Percentiles rank a stretch among this genome's conserved stretches.
These are phyloP conservation scores for Microcebus ravelobensis DNA, from an alignment of 2,113 vertebrate genomes.

Conservation along the genomic window DNA sequence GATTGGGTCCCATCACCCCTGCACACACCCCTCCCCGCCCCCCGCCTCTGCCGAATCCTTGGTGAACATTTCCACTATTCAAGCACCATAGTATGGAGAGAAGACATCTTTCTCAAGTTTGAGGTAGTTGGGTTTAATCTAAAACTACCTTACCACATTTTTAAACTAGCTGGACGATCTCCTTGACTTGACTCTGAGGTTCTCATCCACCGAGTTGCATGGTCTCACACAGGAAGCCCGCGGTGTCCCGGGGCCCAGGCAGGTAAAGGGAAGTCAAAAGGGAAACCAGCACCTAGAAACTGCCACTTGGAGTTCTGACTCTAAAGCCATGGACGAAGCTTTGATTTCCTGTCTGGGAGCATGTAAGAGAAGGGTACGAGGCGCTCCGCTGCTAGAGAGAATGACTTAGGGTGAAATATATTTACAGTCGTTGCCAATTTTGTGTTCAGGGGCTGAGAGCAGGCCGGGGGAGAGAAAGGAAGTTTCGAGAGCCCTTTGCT, in stretches of 20 bases:
- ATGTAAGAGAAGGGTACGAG: not conserved
- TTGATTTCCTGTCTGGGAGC: conserved; percentile 39
- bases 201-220: not conserved
- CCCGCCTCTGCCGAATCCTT: rapidly evolving
- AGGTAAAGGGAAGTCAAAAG: not conserved
- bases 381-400: not conserved
- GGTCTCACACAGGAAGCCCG: not conserved
- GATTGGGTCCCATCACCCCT: too few species aligned
- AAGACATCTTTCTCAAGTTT: conserved; percentile 29
- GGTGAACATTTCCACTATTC: too few species aligned
- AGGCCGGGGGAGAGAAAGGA: not conserved
- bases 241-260: not conserved
- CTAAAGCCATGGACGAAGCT: not conserved
- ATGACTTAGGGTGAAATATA: conserved; percentile 41
- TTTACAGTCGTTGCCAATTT: conserved; percentile 22
- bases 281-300: not conserved
- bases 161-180: not conserved
- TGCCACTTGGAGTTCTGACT: not conserved
- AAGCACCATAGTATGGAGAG: not conserved
- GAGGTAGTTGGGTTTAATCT: not conserved
- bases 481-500: not conserved
- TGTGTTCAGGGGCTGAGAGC: not conserved
- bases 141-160: not conserved
- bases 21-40: too few species aligned
- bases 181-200: not conserved